These are phyloP conservation scores for Ceramica pisi DNA, from an alignment of 2,888 invertebrate genomes.

Conservation along the genomic window DNA sequence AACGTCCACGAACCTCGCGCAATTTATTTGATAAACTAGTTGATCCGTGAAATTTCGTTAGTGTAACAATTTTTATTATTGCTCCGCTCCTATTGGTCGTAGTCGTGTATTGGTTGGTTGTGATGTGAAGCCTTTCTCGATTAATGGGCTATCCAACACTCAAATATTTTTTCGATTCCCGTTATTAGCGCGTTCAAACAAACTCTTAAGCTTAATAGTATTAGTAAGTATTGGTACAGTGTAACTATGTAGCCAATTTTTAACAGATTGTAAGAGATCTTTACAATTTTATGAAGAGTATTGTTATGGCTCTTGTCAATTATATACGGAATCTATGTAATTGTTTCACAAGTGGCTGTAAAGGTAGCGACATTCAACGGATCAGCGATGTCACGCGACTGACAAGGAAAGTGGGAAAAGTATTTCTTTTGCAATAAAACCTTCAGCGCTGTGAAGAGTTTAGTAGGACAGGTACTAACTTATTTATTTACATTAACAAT, in stretches of 20 bases:
- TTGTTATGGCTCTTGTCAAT: slow-evolving; percentile 16
- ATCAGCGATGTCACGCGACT: slow-evolving; percentile 14
- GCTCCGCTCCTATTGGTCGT: too few species aligned
- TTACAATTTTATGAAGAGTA: slow-evolving; percentile 1
- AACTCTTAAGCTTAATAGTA: too few species aligned
- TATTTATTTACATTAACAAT: background rate
- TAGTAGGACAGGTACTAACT: background rate
- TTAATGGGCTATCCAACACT: too few species aligned
- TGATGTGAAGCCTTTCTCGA: too few species aligned
- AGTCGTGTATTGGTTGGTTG: too few species aligned
- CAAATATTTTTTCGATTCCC: too few species aligned
- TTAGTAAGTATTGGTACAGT: background rate
- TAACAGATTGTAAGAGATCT: slow-evolving; percentile 7
- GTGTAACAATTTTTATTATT: too few species aligned
- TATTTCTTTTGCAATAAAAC: slow-evolving; percentile 18
- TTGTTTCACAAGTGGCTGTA: slow-evolving; percentile 27
- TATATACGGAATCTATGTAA: slow-evolving; percentile 12
- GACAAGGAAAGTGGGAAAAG: slow-evolving; percentile 27
- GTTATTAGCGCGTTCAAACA: too few species aligned
- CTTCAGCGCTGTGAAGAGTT: slow-evolving; percentile 6
- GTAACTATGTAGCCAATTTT: slow-evolving; percentile 11
- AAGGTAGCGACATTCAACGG: slow-evolving; percentile 7
- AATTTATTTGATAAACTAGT: slow-evolving; percentile 18
- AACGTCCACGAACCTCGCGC: slow-evolving; percentile 22
- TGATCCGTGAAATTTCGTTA: too few species aligned